Evolutionary conservation across 2,797 vertebrate genomes (phyloP).

Genomic region (Alosa sapidissima): DNA sequence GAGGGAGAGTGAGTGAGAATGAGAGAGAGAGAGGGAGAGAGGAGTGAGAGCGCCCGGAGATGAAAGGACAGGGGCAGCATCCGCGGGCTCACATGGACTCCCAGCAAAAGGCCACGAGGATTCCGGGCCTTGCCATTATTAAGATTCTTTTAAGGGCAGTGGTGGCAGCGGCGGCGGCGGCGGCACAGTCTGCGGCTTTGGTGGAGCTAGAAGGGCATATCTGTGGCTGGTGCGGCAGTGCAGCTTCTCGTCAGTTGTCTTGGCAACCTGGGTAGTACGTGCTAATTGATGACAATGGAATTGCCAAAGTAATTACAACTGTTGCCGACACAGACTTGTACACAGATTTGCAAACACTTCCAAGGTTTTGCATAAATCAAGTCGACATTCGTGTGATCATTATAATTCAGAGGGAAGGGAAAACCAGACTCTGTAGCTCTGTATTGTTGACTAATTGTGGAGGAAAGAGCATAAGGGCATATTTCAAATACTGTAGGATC

Average conservation of each 20-base stretch:
- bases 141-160: conserved; percentile 50
- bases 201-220: not conserved
- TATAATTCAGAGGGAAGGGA: not conserved
- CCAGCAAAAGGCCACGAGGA: conserved; percentile 56
- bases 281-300: not conserved
- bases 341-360: not conserved
- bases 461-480: no score
- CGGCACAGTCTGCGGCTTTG: no score
- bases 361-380: not conserved
- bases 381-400: not conserved
- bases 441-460: no score
- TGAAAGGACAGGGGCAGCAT: not conserved
- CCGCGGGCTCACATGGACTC: not conserved
- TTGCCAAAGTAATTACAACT: not conserved
- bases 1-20: not conserved
- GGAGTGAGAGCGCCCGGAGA: not conserved
- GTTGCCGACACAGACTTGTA: not conserved
- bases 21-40: not conserved
- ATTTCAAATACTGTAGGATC: not conserved
- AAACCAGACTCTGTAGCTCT: no score
- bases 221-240: not conserved
- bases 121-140: conserved; percentile 57
- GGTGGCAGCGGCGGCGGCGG: not conserved
- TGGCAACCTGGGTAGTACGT: not conserved
- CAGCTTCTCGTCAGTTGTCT: not conserved